phyloP scores from a whole-genome alignment of 2,797 vertebrate species.

The Gallirallus australis region DNA sequence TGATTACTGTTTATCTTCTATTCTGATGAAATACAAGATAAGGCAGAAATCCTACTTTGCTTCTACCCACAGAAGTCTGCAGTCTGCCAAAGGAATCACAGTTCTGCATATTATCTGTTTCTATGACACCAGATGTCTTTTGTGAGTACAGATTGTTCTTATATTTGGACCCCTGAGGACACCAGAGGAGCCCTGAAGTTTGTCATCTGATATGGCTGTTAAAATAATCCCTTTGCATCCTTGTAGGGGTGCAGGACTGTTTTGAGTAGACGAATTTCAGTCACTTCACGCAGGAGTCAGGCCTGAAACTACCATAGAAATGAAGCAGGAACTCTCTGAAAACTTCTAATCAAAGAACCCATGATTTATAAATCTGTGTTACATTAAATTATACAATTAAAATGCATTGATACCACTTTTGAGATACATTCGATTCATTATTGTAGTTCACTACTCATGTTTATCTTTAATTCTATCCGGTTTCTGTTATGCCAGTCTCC shows the following conservation, averaged over 20 bases:
- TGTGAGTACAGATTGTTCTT: not conserved
- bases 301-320: not conserved
- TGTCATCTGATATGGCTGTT: not conserved
- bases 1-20: not conserved
- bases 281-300: not conserved
- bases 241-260: not conserved
- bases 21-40: not conserved
- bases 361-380: not conserved
- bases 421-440: not conserved
- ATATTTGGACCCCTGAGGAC: not conserved
- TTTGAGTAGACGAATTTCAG: not conserved
- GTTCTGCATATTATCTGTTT: not conserved
- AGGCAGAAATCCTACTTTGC: not conserved
- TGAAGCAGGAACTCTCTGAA: not conserved
- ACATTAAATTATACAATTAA: not conserved
- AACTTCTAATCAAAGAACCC: not conserved
- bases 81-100: not conserved
- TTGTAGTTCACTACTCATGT: not conserved
- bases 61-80: not conserved
- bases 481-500: not conserved
- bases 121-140: not conserved
- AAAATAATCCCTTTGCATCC: not conserved
- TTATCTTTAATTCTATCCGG: not conserved
- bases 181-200: not conserved
- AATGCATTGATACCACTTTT: not conserved